Base-by-base conservation (phyloP, 2,113 vertebrate species). In the Lophotis ruficrista region DNA sequence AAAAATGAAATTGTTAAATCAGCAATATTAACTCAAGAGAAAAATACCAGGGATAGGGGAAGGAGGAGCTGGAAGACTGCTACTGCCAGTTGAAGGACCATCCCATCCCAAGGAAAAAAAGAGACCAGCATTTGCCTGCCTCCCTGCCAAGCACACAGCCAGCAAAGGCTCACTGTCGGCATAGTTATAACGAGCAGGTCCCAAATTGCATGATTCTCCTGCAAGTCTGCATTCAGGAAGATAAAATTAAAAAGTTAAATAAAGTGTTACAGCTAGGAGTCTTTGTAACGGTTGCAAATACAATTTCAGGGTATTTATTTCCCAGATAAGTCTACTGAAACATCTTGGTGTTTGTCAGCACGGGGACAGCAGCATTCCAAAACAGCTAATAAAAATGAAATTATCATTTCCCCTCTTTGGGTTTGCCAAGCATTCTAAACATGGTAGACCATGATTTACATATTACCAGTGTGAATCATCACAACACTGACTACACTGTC, bases 131-230 rank as follows among this genome's bases (percentile, higher is more conserved):
- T 48, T 80, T 87, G 6, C 24, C 18, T 65, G 15, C 12, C 19
- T 64, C 38, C 30, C 7, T 10, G 3, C 0, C 0, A 61, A 51
- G 11, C 27, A 11, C 51, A 69, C 10, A 53, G 17, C 4, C 15
- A 61, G 30, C 47, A 64, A 53, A 48, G 14, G 31, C 6, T 17
- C 17, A 16, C 14, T 31, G 24, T 2, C n/a, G 3, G 20, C 47
- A 35, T 23, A 53, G 8, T 27, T 66, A 61, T 9, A 48, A 60
- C 17, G 11, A 82, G 27, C 9, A 61, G 70, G 35, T 57, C 17
- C 9, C 23, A 28, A 19, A 61, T 12, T 60, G 2, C 9, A 20
- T 37, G 13, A 48, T 16, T 13, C 20, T 70, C 11, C 11, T 56
- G 58, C 6, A 68, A 58, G 10, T 19, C 27, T 72, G 12, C 25